Percentiles rank a stretch among this genome's conserved stretches.
These are phyloP conservation scores for Myotis lucifugus DNA, from an alignment of 2,113 vertebrate species.

Conservation along the genomic window DNA sequence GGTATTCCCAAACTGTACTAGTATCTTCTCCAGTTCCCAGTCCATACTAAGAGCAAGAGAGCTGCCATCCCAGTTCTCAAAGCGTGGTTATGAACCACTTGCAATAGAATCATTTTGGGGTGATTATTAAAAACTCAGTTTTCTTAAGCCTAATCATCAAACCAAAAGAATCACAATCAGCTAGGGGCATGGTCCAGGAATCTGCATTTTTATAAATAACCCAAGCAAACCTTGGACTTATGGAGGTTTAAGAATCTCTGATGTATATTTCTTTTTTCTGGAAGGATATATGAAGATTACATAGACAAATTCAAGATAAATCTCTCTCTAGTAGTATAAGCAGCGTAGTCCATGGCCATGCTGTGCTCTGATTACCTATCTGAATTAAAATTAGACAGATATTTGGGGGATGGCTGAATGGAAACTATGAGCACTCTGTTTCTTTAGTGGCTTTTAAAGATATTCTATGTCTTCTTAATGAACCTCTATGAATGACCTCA, in stretches of 20 bases:
- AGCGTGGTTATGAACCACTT: not conserved
- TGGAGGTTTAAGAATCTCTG: not conserved
- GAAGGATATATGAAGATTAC: not conserved
- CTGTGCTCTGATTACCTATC: slow-evolving; percentile 68
- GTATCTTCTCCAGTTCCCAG: not conserved
- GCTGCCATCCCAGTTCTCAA: not conserved
- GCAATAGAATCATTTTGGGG: not conserved
- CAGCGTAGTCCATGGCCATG: not conserved
- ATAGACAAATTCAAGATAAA: slow-evolving; percentile 11
- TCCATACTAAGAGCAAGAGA: not conserved
- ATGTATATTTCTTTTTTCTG: not conserved
- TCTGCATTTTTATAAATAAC: not conserved
- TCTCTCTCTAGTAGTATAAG: not conserved
- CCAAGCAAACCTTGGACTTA: not conserved
- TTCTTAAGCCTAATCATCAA: not conserved
- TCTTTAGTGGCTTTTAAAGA: slow-evolving; percentile 77
- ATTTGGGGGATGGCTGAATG: slow-evolving; percentile 75
- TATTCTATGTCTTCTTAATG: slow-evolving; percentile 74
- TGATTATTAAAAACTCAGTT: not conserved
- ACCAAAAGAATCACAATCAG: not conserved
- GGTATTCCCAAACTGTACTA: not conserved
- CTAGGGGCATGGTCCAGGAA: not conserved
- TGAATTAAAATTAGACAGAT: slow-evolving; percentile 72
- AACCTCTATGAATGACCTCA: slow-evolving; percentile 78
- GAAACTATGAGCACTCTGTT: slow-evolving; percentile 72